phyloP scores from a whole-genome alignment of 2,888 invertebrate genomes.

The Drosophila merina region DNA sequence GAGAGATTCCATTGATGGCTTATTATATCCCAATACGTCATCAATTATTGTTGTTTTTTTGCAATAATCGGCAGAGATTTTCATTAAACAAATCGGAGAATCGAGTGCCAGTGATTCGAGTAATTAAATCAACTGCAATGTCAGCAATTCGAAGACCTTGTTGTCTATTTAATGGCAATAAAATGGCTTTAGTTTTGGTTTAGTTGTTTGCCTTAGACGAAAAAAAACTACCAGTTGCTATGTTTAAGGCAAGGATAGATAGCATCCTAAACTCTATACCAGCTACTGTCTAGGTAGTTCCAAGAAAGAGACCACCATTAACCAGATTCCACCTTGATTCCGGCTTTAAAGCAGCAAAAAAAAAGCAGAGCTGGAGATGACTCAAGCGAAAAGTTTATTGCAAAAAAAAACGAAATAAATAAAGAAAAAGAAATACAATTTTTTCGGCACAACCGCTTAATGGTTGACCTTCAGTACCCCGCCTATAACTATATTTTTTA shows the following conservation, averaged over 20 bases:
- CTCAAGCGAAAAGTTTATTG: constrained; percentile 62
- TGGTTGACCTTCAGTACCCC: constrained; percentile 50
- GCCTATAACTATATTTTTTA: constrained; percentile 1
- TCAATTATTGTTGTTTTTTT: constrained; percentile 7
- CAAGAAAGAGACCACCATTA: constrained; percentile 8
- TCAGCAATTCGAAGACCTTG: constrained; percentile 45
- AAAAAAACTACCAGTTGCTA: constrained; percentile 29
- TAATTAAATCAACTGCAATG: constrained; percentile 59
- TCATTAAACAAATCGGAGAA: constrained; percentile 20
- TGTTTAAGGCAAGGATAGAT: constrained; percentile 23
- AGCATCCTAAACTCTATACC: background rate
- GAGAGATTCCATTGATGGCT: constrained; percentile 17
- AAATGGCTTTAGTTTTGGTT: constrained; percentile 36
- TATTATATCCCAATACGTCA: constrained; percentile 23
- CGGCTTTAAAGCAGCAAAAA: constrained; percentile 24
- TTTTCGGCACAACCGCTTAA: constrained; percentile 39
- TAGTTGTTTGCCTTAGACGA: constrained; percentile 46
- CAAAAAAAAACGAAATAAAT: constrained; percentile 30
- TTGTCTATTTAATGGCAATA: constrained; percentile 52
- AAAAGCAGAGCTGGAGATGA: constrained; percentile 49
- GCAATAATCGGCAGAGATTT: constrained; percentile 8
- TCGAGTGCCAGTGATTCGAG: constrained; percentile 44
- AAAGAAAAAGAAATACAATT: constrained; percentile 18
- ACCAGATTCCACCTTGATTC: constrained; percentile 58
- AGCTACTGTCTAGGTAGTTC: background rate